Evolutionary conservation across 1,140 invertebrate genomes (phyloP), one percentile per base, ranked within the genome.

Genomic region (Contarinia nasturtii): DNA sequence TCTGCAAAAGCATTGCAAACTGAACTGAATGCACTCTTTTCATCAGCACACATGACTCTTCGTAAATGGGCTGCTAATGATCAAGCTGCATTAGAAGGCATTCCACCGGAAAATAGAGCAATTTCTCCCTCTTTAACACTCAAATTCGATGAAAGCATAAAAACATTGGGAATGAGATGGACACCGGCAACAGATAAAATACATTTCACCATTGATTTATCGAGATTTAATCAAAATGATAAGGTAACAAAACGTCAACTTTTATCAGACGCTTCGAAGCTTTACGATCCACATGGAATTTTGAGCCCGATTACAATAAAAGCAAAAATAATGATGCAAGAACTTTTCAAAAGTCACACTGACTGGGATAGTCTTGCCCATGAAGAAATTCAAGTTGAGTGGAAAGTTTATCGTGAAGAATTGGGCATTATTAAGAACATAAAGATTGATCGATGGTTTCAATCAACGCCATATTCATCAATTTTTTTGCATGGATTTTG

Each of bases 401-500:
- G 58, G 55, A 41, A 47, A 5, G 22, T 49, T 11, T 53, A 55
- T 41, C 20, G 47, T 3, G 18, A 27, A 34, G 15, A 45, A 21
- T 51, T 65, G 7, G 11, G 36, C 2, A 8, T 45, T 1, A 38
- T 58, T 8, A 19, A 49, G 5, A 38, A 52, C 15, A 40, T 57
- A 21, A 40, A 17, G 21, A 51, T 59, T 10, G 50, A 47, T 2
- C 44, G 55, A 44, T 51, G 48, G 44, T 40, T 47, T 11, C 2
- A 40, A 17, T 45, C 22, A 33, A 19, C 33, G 17, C 34, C 15
- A 22, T 34, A 46, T 12, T 3, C 14, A 18, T 7, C 2, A 7
- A 41, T 55, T 1, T 48, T 56, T 36, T 19, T 61, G 33, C 56
- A 55, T 41, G 60, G 48, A 10, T 69, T 67, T 52, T 57, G 54